phyloP scores from a whole-genome alignment of 23 tunicate species.

The Trididemnum nubilum region DNA sequence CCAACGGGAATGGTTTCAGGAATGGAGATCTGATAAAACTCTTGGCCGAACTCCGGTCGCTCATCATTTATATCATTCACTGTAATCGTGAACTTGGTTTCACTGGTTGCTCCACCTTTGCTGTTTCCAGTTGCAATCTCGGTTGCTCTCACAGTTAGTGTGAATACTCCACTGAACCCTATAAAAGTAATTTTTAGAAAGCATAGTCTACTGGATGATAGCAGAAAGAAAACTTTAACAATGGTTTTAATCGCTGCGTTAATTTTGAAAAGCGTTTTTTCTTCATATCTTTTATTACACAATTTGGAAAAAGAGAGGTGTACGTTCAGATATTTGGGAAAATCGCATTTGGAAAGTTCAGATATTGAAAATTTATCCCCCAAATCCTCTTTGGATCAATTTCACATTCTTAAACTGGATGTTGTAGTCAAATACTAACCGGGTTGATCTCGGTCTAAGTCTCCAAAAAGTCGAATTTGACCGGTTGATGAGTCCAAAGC shows the following conservation, averaged over 20 bases:
- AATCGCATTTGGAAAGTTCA: too few species aligned
- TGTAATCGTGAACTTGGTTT: conserved; percentile 58
- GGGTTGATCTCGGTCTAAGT: conserved; percentile 54
- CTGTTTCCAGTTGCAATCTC: conserved; percentile 28
- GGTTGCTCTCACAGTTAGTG: conserved; percentile 64
- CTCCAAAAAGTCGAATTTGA: conserved; percentile 45
- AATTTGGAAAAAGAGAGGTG: too few species aligned
- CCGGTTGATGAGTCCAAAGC: conserved; percentile 41
- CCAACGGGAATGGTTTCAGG: conserved; percentile 62
- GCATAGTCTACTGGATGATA: too few species aligned
- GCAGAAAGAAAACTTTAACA: too few species aligned
- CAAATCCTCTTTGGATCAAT: too few species aligned
- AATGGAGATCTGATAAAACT: conserved; percentile 23
- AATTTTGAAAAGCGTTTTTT: too few species aligned
- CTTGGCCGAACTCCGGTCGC: conserved; percentile 51
- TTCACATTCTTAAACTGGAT: too few species aligned
- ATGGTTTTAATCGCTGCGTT: too few species aligned
- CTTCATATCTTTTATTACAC: too few species aligned
- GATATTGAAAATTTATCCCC: too few species aligned
- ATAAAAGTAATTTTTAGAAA: neutral
- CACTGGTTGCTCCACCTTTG: conserved; percentile 41
- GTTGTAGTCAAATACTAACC: too few species aligned
- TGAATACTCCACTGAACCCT: conserved; percentile 46
- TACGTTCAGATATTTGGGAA: too few species aligned
- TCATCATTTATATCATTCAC: conserved; percentile 74